Conservation (phyloP, 2,797 vertebrate genomes). For the Gymnodraco acuticeps region DNA sequence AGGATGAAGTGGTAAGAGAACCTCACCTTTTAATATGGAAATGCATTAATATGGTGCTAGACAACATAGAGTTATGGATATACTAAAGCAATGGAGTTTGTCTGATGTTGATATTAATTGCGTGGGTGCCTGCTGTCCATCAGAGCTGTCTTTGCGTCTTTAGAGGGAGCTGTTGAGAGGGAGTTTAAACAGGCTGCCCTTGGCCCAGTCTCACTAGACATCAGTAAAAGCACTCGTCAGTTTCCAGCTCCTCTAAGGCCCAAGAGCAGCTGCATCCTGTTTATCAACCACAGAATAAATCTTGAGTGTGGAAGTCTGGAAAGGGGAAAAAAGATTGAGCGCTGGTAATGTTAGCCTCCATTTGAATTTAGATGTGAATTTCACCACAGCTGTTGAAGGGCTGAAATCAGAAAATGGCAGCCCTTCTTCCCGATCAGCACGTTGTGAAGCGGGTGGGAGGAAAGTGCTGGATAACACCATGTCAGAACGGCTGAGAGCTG, state of each 20-base stretch:
- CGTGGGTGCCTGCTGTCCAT: constrained; percentile 4
- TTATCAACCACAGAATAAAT: constrained; percentile 84
- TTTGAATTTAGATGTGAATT: constrained; percentile 81
- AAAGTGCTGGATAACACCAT: constrained; percentile 55
- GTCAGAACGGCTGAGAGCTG: constrained; percentile 55
- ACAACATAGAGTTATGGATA: background rate
- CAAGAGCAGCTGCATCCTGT: constrained; percentile 88
- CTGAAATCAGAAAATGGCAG: constrained; percentile 80
- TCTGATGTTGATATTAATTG: background rate
- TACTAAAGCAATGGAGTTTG: background rate
- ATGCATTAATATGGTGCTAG: background rate
- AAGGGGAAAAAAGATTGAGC: constrained; percentile 61
- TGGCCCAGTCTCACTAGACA: constrained; percentile 64
- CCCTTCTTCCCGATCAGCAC: constrained; percentile 58
- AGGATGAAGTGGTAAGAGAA: constrained; percentile 96
- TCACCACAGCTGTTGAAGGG: constrained; percentile 72
- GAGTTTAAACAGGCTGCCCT: constrained; percentile 47
- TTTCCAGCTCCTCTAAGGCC: constrained; percentile 76
- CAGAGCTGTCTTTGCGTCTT: constrained; percentile 59
- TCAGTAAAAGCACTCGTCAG: constrained; percentile 71
- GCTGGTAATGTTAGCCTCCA: constrained; percentile 72
- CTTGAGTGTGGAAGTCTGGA: constrained; percentile 73
- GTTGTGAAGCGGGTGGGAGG: constrained; percentile 51
- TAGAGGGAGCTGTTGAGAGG: constrained; percentile 80
- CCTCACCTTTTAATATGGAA: background rate